Evolutionary conservation across 2,888 invertebrate genomes (phyloP), one percentile per base, ranked within the genome.

Genomic region (Papilio protenor): DNA sequence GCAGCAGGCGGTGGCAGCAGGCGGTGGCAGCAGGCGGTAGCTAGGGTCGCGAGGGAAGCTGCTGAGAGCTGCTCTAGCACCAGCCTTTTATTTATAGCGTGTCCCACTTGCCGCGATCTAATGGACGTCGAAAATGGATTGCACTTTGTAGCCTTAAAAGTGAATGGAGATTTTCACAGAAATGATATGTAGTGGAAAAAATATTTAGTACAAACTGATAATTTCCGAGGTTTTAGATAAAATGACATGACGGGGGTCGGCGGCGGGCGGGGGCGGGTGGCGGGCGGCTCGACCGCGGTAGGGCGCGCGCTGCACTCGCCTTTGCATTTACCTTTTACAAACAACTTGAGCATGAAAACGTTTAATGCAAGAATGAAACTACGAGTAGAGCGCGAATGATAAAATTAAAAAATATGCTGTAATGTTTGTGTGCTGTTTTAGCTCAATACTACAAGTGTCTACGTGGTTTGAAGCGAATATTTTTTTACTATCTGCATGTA

Each of bases 281-380:
- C 52, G 52, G 52, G 52, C 52, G 52, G 16, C 61, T 61, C 27
- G 27, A 61, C 61, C 61, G 61, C 61, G 23, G 27, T 61, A 61
- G 57, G 57, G 2, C 61, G 61, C 61, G 61, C 23, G 61, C 61
- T 11, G 14, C 61, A 1, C 61, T 23, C 61, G 27, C 61, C 12
- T 61, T 61, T 61, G 61, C 61, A 16, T 64, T 33, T 64, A 64
- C 64, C 64, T 33, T 64, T 64, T 64, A 33, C 33, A 64, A 33
- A 64, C 64, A 64, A 64, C 64, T 33, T 64, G 33, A 64, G 27
- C 64, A 64, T 64, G 64, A 64, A 64, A 64, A 64, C 64, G 64
- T 64, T 64, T 64, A 64, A 64, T 64, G 64, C 27, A 64, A 64
- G 64, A 64, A 64, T 64, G 27, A 64, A 64, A 64, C 33, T 64